Conservation (phyloP, 2,113 vertebrate species). For the Hystrix cristata region DNA sequence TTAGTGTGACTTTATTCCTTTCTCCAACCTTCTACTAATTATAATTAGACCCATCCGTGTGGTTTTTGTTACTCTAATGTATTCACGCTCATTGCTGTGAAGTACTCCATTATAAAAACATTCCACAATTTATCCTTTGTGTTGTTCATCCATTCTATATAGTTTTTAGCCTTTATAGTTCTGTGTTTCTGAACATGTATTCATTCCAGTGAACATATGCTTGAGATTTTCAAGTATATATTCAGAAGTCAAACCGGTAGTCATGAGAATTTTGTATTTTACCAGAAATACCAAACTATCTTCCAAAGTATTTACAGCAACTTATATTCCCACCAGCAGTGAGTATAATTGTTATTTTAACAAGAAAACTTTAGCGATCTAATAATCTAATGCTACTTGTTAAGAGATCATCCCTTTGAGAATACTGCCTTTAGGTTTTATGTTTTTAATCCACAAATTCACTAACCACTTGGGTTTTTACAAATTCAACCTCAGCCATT, state of each 20-base stretch:
- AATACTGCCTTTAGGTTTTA: background rate
- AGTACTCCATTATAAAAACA: background rate
- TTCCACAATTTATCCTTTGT: background rate
- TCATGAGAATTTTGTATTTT: constrained; percentile 35
- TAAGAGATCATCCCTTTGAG: background rate
- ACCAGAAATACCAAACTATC: background rate
- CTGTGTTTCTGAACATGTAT: background rate
- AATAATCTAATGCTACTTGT: background rate
- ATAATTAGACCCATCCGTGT: background rate
- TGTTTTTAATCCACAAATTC: constrained; percentile 59
- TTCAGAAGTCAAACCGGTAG: constrained; percentile 1
- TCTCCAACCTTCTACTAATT: constrained; percentile 25
- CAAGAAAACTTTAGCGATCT: background rate
- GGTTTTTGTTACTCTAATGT: background rate
- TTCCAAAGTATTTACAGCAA: constrained; percentile 30
- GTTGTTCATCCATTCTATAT: background rate
- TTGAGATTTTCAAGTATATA: background rate
- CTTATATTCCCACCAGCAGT: background rate
- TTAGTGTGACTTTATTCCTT: constrained; percentile 6
- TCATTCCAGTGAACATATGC: background rate
- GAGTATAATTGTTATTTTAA: constrained; percentile 4
- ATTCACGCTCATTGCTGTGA: background rate
- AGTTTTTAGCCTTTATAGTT: constrained; percentile 14
- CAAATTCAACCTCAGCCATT: background rate
- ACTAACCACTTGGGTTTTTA: constrained; percentile 15